Conservation (phyloP, 2,797 vertebrate species). For the Danio aesculapii region DNA sequence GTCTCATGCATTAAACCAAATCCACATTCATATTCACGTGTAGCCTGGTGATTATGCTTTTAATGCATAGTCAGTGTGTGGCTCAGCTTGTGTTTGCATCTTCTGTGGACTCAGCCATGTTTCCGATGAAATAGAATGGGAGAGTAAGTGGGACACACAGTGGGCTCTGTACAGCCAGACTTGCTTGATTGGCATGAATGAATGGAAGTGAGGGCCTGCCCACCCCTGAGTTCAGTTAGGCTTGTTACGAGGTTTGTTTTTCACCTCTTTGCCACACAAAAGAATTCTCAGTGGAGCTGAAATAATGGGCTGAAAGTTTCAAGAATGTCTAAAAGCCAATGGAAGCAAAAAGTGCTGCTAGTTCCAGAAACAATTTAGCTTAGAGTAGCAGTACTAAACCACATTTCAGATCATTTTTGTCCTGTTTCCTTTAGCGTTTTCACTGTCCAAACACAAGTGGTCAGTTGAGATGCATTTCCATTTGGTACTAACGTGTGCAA, state of each 20-base stretch:
- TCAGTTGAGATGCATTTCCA: too few species aligned
- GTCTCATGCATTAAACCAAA: constrained; percentile 27
- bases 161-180: constrained; percentile 30
- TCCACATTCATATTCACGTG: constrained; percentile 40
- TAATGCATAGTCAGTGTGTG: constrained; percentile 36
- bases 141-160: constrained; percentile 46
- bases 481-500: too few species aligned
- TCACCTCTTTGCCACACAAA: constrained; percentile 38
- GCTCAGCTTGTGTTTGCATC: constrained; percentile 40
- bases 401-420: neutral
- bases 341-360: neutral
- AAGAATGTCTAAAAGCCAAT: constrained; percentile 23
- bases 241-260: constrained; percentile 52
- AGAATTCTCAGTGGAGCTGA: constrained; percentile 46
- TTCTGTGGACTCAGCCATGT: constrained; percentile 19
- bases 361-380: constrained; percentile 6
- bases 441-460: too few species aligned
- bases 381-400: neutral
- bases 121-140: constrained; percentile 46
- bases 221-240: constrained; percentile 44
- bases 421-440: neutral
- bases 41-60: constrained; percentile 48
- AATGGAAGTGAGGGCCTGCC: constrained; percentile 35
- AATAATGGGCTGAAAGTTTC: constrained; percentile 47
- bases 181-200: constrained; percentile 48